Evolutionary conservation across 1,140 invertebrate genomes (phyloP).

Genomic region (Orchestia grillus): DNA sequence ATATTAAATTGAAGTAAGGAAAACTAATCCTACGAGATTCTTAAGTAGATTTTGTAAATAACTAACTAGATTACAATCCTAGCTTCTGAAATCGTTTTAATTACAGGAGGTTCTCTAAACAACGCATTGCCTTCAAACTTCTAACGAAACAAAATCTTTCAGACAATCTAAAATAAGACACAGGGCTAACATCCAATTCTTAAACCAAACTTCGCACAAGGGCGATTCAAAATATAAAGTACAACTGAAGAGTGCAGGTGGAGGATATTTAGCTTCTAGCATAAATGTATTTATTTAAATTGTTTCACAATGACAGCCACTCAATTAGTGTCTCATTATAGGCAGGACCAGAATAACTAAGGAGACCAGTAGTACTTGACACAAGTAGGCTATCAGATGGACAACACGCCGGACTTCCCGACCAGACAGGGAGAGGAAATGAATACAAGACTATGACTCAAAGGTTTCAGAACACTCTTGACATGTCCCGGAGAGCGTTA

Average conservation of each 20-base stretch:
- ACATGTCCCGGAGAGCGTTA: background rate
- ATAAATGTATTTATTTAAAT: background rate
- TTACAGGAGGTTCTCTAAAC: no score
- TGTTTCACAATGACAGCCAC: background rate
- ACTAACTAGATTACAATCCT: no score
- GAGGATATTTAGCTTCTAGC: background rate
- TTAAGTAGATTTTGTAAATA: no score
- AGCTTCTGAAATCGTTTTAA: no score
- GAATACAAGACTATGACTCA: background rate
- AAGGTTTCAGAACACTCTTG: background rate
- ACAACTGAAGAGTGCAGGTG: background rate
- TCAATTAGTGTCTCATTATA: background rate
- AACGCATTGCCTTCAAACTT: background rate
- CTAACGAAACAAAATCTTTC: background rate
- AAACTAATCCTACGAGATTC: no score
- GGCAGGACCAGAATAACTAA: background rate
- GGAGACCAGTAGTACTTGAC: background rate
- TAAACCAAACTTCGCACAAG: background rate
- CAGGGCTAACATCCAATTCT: background rate
- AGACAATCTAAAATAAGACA: background rate
- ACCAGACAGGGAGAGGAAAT: background rate
- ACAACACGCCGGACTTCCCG: background rate
- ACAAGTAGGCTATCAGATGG: background rate
- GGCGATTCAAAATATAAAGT: background rate
- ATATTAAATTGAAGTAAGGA: background rate